These are phyloP conservation scores for Parotocinclus haroldoi DNA, from an alignment of 2,797 vertebrate species.

Conservation along the genomic window DNA sequence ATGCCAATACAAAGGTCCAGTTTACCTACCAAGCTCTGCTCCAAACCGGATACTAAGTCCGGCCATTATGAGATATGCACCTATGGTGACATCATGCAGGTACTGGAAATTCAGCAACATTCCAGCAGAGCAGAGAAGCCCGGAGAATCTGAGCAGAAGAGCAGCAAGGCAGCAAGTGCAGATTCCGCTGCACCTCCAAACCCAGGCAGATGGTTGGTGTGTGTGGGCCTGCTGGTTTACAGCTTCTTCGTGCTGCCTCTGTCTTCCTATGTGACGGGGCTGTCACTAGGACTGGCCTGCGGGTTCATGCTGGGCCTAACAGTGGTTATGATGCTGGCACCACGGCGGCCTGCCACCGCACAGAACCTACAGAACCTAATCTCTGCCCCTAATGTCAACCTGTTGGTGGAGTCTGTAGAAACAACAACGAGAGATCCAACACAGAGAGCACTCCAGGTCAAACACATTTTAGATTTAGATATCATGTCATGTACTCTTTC, in stretches of 20 bases:
- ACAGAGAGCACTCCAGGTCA: slow-evolving; percentile 64
- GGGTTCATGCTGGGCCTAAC: slow-evolving; percentile 78
- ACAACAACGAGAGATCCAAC: slow-evolving; percentile 47
- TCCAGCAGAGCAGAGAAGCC: not conserved
- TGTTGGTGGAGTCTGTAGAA: slow-evolving; percentile 34
- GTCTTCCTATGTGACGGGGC: slow-evolving; percentile 75
- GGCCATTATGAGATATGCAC: slow-evolving; percentile 71
- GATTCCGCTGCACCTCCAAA: slow-evolving; percentile 38
- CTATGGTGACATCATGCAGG: slow-evolving; percentile 72
- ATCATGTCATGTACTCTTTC: too few species aligned
- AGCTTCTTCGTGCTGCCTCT: slow-evolving; percentile 80
- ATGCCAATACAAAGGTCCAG: slow-evolving; percentile 48
- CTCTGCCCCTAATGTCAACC: slow-evolving; percentile 11
- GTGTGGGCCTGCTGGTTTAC: slow-evolving; percentile 72
- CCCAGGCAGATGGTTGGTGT: slow-evolving; percentile 70
- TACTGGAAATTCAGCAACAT: slow-evolving; percentile 64
- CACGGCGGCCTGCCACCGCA: not conserved
- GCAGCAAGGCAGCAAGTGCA: not conserved
- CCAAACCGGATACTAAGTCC: slow-evolving; percentile 41
- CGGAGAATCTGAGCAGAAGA: slow-evolving; percentile 6
- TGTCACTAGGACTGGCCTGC: slow-evolving; percentile 74
- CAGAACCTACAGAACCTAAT: slow-evolving; percentile 31
- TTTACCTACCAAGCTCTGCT: slow-evolving; percentile 36
- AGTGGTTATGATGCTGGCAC: slow-evolving; percentile 68
- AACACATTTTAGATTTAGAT: too few species aligned